phyloP scores from a whole-genome alignment of 2,113 vertebrate genomes.

The Hippocampus mohnikei region DNA sequence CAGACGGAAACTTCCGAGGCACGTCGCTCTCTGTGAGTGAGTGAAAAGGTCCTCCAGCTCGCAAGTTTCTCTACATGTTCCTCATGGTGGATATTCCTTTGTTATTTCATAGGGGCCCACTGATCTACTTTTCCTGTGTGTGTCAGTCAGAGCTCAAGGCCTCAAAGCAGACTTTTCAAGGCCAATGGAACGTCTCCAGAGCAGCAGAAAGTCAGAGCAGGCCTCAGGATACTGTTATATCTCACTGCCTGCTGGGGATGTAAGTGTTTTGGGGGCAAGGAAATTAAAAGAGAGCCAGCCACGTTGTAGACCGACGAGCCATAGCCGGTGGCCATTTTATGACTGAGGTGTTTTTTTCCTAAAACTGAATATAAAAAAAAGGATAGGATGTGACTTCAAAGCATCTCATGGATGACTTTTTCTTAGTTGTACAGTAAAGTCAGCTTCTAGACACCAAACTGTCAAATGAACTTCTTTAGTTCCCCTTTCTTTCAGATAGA shows the following conservation, averaged over 20 bases:
- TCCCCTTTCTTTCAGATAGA: background rate
- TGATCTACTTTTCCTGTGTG: conserved; percentile 54
- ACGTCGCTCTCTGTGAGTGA: conserved; percentile 34
- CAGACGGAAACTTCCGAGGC: conserved; percentile 49
- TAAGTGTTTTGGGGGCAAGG: conserved; percentile 62
- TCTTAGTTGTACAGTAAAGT: background rate
- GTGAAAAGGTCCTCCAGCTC: conserved; percentile 51
- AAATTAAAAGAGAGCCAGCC: conserved; percentile 40
- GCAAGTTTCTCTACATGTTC: conserved; percentile 54
- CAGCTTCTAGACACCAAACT: background rate
- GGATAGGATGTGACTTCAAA: background rate
- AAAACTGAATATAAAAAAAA: background rate
- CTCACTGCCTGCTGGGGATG: conserved; percentile 50
- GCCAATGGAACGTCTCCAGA: conserved; percentile 53
- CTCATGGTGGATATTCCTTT: conserved; percentile 48
- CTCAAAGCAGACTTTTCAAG: conserved; percentile 47
- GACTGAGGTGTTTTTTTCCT: background rate
- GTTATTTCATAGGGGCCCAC: conserved; percentile 41
- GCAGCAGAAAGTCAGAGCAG: conserved; percentile 59
- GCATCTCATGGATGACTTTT: background rate
- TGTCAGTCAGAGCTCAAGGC: conserved; percentile 56
- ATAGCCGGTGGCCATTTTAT: conserved; percentile 32
- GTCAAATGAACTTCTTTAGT: background rate
- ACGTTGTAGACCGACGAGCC: conserved; percentile 40
- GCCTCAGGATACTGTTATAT: conserved; percentile 60